Conservation (phyloP, 2,113 vertebrate species). For the Ploceus nigricollis region DNA sequence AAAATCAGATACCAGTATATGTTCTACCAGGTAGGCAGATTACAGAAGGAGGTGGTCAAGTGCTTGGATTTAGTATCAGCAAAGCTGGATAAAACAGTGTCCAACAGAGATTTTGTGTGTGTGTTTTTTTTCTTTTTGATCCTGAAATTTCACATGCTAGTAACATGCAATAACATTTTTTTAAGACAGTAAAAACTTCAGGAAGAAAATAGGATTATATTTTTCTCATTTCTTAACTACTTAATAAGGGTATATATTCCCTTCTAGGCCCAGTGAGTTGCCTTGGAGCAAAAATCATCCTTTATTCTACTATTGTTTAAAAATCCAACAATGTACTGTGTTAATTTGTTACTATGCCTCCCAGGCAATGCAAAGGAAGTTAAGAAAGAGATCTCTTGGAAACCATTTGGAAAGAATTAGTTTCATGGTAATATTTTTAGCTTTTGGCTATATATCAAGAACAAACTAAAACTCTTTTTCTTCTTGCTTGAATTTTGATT, state of each 20-base stretch:
- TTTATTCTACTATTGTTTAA: neutral
- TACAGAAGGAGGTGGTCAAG: neutral
- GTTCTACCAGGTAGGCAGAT: neutral
- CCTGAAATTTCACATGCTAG: neutral
- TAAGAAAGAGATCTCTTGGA: neutral
- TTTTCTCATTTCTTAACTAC: neutral
- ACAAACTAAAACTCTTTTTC: neutral
- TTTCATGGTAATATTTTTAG: conserved; percentile 23
- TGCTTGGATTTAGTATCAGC: neutral
- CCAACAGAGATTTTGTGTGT: neutral
- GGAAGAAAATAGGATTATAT: neutral
- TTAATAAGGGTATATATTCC: neutral
- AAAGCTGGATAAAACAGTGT: neutral
- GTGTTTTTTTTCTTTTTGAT: neutral
- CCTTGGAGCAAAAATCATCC: neutral
- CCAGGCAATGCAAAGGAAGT: conserved; percentile 4
- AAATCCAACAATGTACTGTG: neutral
- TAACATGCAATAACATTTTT: neutral
- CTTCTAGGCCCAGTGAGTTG: neutral
- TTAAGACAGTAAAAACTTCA: neutral
- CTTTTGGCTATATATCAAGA: neutral
- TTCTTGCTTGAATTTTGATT: neutral
- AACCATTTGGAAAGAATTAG: conserved; percentile 45
- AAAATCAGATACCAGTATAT: neutral
- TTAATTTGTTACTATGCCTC: conserved; percentile 31